Evolutionary conservation across 2,113 vertebrate species (phyloP), one percentile per base, ranked within the genome.

Genomic region (Psilopogon haemacephalus): DNA sequence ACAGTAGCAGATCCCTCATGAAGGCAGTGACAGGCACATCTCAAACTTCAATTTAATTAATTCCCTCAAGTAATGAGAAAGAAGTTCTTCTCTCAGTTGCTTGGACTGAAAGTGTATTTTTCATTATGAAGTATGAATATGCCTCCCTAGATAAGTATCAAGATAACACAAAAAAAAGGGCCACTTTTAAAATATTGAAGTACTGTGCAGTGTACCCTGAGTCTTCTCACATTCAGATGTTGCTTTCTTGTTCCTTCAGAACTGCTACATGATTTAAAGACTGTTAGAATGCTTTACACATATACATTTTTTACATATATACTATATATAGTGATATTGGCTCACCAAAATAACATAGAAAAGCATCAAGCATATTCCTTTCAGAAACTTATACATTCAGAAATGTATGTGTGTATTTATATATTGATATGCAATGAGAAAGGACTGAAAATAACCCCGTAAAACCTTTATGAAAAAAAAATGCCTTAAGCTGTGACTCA

Each of bases 71-170:
- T 44, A 70, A 40, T n/a, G n/a, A 93, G 82, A 95, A 52, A 2
- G 23, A 72, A 30, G 50, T 52, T 15, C 24, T 75, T 88, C 48
- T 81, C 73, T 93, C 59, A 82, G n/a, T 67, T 56, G 6, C 21
- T 59, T 28, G 37, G 44, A 87, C 42, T 65, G 50, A 85, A 80
- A 87, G 26, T 17, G 2, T 19, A 38, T 86, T 91, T 95, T 94
- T 91, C 74, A 79, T 95, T 93, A 46, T 26, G 40, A 71, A 60
- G 8, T 74, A 20, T 48, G 42, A 94, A 69, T 92, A 67, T 15
- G 83, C 35, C 44, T 94, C 86, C 75, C 55, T 94, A 95, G 46
- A 68, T 73, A 94, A 96, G 78, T 65, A 90, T 32, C 84, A 68
- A 55, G 37, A 94, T 46, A 30, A 56, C 56, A 68, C 12, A 24